Evolutionary conservation across 1,140 invertebrate species (phyloP).

Genomic region (Ctenoplectra terminalis): DNA sequence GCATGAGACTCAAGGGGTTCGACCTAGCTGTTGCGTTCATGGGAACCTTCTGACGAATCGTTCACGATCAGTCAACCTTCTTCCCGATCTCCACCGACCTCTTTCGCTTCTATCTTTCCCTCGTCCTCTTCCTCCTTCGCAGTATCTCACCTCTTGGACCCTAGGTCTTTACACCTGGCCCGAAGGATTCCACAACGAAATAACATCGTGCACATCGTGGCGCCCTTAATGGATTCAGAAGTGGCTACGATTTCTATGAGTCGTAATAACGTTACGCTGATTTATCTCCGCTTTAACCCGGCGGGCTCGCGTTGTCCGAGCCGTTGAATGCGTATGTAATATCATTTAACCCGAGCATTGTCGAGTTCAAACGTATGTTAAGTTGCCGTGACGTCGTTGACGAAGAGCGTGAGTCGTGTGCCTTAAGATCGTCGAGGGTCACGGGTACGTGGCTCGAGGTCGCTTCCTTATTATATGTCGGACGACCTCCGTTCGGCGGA

Average conservation of each 20-base stretch:
- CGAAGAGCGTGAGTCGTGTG: slow-evolving; percentile 55
- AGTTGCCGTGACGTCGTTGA: slow-evolving; percentile 73
- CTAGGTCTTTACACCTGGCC: slow-evolving; percentile 55
- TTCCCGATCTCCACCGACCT: slow-evolving; percentile 36
- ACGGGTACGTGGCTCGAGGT: slow-evolving; percentile 52
- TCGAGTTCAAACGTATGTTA: slow-evolving; percentile 75
- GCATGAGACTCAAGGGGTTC: slow-evolving; percentile 31
- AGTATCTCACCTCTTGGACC: background rate
- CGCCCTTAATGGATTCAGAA: slow-evolving; percentile 72
- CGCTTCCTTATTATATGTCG: slow-evolving; percentile 70
- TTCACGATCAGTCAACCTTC: slow-evolving; percentile 60
- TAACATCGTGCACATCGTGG: slow-evolving; percentile 43
- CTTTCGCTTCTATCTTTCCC: slow-evolving; percentile 5
- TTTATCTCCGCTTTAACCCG: slow-evolving; percentile 73
- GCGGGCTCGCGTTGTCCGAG: slow-evolving; percentile 55
- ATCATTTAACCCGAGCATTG: slow-evolving; percentile 75
- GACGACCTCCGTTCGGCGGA: slow-evolving; percentile 25
- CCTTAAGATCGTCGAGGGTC: slow-evolving; percentile 51
- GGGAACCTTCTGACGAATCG: slow-evolving; percentile 64
- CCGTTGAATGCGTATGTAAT: slow-evolving; percentile 67
- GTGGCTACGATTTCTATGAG: slow-evolving; percentile 74
- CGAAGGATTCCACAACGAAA: slow-evolving; percentile 57
- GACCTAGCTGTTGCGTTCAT: slow-evolving; percentile 9
- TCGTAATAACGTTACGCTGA: slow-evolving; percentile 73
- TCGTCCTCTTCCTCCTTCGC: background rate